Evolutionary conservation across 2,797 vertebrate genomes (phyloP), one percentile per base, ranked within the genome.

Genomic region (Gorsachius magnificus): DNA sequence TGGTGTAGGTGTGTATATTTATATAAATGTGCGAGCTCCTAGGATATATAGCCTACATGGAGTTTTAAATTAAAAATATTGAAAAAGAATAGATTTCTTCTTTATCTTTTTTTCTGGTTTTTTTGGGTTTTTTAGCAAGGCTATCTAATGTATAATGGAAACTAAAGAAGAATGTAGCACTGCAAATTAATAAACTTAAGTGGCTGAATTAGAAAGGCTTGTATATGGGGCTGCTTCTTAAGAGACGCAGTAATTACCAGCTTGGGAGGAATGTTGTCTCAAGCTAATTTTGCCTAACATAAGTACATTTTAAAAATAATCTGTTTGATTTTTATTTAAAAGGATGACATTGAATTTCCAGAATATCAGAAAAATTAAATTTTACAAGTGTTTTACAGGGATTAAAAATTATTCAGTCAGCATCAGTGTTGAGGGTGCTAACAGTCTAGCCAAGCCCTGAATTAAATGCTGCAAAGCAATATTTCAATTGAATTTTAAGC

Each of bases 201-300:
- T 87, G 77, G 31, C 56, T 89, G 63, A 93, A 87, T 91, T 94
- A 81, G 91, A 96, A 95, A 68, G 36, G 33, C 33, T 93, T 94
- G 16, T 84, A 22, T 31, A n/a, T 61, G 6, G 6, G 78, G 45
- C 90, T 89, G 87, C 58, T 92, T 46, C 38, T 93, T 51, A 58
- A 72, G 63, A 90, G 50, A 61, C 3, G 0, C 82, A 88, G 54
- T 91, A 94, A 97, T 93, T 95, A 82, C 35, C 46, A 69, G 90
- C 50, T 89, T 48, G 77, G 64, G 85, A 88, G 48, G 45, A 84
- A 87, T 87, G 29, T 91, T 94, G 75, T 61, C n/a, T 88, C 18
- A 66, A 90, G 83, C 86, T 90, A 79, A 91, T 95, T 95, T 94
- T 95, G 54, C 45, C 36, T 79, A 82, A 77, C 28, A 6, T 41